Percentiles rank a stretch among this genome's conserved stretches.
Conservation (phyloP, 2,113 vertebrate genomes). For the Theropithecus gelada region DNA sequence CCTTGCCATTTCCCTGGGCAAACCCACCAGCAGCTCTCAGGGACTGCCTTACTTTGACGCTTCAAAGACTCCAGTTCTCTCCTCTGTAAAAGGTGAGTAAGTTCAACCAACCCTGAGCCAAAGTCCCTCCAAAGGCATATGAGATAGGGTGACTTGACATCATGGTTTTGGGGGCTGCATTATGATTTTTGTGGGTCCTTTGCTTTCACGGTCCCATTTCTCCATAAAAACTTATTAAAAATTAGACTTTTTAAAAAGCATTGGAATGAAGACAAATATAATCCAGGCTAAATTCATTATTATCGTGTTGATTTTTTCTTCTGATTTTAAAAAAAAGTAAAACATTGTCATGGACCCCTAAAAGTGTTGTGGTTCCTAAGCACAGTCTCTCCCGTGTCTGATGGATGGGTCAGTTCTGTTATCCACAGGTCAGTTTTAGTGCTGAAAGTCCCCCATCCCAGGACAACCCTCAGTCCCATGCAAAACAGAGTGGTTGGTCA, state of each 20-base stretch:
- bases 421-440: not conserved
- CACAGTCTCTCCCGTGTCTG: not conserved
- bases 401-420: not conserved
- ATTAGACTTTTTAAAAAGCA: not conserved
- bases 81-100: not conserved
- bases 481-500: not conserved
- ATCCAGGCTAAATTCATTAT: not conserved
- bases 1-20: not conserved
- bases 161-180: not conserved
- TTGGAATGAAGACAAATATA: not conserved
- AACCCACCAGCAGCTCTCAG: not conserved
- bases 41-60: not conserved
- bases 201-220: not conserved
- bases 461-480: not conserved
- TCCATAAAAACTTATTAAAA: not conserved
- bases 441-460: not conserved
- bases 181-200: not conserved
- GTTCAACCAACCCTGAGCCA: not conserved
- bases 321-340: not conserved
- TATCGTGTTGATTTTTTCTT: not conserved
- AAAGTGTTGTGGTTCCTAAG: not conserved
- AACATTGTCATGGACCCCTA: not conserved
- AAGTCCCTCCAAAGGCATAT: not conserved
- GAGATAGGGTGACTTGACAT: fast-evolving
- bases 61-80: not conserved